Base-by-base conservation (phyloP, 2,113 vertebrate genomes). In the Stictonetta naevosa region DNA sequence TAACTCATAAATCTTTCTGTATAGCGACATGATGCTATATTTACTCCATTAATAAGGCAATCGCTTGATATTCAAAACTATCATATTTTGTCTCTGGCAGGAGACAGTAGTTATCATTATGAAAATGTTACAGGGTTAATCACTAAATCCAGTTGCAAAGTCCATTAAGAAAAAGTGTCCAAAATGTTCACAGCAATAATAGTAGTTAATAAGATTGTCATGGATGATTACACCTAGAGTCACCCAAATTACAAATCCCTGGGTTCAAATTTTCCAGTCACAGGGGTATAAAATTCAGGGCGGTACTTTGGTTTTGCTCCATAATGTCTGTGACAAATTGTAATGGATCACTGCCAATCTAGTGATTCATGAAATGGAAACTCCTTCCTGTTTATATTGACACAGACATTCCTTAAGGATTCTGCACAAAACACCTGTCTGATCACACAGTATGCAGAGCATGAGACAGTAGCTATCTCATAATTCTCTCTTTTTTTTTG, bases 341-440 rank as follows among this genome's bases (percentile, higher is more conserved):
- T 38, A 90, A 94, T 88, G 93, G 78, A 93, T 90, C 75, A 83
- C 59, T 74, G 88, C 90, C 48, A 86, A 67, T 78, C 75, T 95
- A 96, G 62, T 77, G 64, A 90, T 64, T 94, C 68, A 60, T 94
- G 29, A 95, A 92, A 93, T 91, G 42, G 94, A 86, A 92, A 46
- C 55, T 90, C 13, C n/a, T 93, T 88, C 55, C 64, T 93, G 40
- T 88, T 94, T 94, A 56, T 25, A 78, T 77, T 36, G 83, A 20
- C n/a, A 28, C n/a, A 80, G 55, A 66, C 28, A 40, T 67, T 90
- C 86, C 88, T 86, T 38, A 25, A 73, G 40, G 86, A 4, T 26
- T 77, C 76, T 92, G 90, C 72, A 63, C 68, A 59, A 80, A 78
- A 86, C 86, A 96, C 76, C 94, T 92, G 86, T 63, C 86, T 18